A percentile compares a stretch with the other conserved stretches of the same genome.
phyloP scores from a whole-genome alignment of 2,113 vertebrate species.

The Varanus salvator region DNA sequence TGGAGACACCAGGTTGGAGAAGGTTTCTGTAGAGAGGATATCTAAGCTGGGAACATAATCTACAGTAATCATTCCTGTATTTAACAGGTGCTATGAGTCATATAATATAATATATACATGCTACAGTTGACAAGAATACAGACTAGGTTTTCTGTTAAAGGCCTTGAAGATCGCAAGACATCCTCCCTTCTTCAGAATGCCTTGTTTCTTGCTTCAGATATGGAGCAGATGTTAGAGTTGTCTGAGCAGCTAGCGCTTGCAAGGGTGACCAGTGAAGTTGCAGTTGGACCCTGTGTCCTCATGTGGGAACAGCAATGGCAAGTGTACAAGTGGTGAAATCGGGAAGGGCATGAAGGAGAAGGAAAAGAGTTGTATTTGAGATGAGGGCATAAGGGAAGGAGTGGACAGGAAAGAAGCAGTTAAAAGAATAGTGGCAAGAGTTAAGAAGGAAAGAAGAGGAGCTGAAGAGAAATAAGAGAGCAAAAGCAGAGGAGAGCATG shows the following conservation, averaged over 20 bases:
- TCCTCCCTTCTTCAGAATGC: not conserved
- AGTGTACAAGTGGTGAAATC: too few species aligned
- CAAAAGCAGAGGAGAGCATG: too few species aligned
- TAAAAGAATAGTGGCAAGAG: too few species aligned
- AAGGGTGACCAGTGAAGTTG: not conserved
- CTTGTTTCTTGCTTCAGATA: not conserved
- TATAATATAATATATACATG: not conserved
- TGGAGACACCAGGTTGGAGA: not conserved
- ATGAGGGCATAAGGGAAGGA: too few species aligned
- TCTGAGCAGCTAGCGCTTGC: not conserved
- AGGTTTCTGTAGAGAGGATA: not conserved
- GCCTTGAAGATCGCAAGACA: not conserved
- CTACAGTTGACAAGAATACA: not conserved
- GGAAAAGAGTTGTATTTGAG: too few species aligned
- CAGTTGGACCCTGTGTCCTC: not conserved
- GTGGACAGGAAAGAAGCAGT: too few species aligned
- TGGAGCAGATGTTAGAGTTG: not conserved
- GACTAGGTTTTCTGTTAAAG: not conserved
- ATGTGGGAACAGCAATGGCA: too few species aligned
- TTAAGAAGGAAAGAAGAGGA: too few species aligned
- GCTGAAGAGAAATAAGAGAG: too few species aligned
- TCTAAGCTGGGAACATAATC: not conserved
- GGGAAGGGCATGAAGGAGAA: too few species aligned
- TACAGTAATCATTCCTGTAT: not conserved
- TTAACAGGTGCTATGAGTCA: not conserved